Evolutionary conservation across 2,113 vertebrate genomes (phyloP), one percentile per base, ranked within the genome.

Genomic region (Rhynchomys soricoides): DNA sequence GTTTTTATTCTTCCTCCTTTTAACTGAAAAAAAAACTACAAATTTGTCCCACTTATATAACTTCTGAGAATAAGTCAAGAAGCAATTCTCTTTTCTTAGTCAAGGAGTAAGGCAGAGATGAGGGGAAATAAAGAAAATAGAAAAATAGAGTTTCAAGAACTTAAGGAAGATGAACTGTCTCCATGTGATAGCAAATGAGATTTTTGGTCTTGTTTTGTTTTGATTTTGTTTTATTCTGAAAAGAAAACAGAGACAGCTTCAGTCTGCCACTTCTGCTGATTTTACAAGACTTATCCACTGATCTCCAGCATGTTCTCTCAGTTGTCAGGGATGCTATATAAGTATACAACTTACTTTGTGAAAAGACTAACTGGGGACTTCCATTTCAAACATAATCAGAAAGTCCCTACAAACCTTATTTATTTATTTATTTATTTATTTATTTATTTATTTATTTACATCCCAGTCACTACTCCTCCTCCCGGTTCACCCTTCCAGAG

Each of bases 321-420:
- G 70, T 48, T 73, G 43, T 91, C 16, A 82, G 7, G 21, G 64
- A 4, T 19, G 48, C 92, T 2, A 97, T 66, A 22, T 87, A 97
- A 90, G 26, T 85, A 55, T 71, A 75, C 34, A 91, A 22, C 96
- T 96, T 66, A 89, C 59, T 81, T 95, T 87, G 48, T 90, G 90
- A 85, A 94, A 89, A 93, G 26, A 7, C 45, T 94, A 22, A 16
- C 83, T 94, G 83, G 29, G 43, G 74, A 37, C 45, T n/a, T 82
- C 90, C 75, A 5, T 68, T 7, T 74, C 34, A 62, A 70, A 90
- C 90, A 91, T 95, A 95, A 97, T 94, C 94, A 75, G 97, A 93
- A 50, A 96, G 48, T 73, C 95, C 52, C 77, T 95, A 74, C 70
- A 95, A 90, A 86, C 31, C 13, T 37, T 24, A 57, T 17, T 5